phyloP scores from a whole-genome alignment of 2,888 invertebrate genomes.

The Napeogenes sylphis region DNA sequence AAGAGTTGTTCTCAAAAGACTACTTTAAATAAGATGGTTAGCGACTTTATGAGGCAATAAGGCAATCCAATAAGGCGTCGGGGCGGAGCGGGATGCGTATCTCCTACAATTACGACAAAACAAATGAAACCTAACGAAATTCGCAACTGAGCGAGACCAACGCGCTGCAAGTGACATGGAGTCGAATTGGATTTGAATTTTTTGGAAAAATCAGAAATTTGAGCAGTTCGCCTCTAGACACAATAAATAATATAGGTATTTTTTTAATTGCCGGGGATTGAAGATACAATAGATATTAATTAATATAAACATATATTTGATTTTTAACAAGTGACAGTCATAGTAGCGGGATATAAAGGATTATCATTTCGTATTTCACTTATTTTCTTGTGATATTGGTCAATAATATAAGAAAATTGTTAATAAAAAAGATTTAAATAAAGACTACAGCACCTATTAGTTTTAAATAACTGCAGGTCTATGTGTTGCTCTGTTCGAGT shows the following conservation, averaged over 20 bases:
- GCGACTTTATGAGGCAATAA: slow-evolving; percentile 42
- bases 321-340: no score
- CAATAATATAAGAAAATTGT: no score
- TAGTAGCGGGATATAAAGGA: no score
- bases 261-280: no score
- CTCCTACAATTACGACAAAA: slow-evolving; percentile 72
- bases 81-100: slow-evolving; percentile 47
- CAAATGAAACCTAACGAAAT: slow-evolving; percentile 75
- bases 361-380: no score
- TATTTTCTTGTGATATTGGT: no score
- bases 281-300: no score
- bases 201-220: no score
- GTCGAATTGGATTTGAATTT: slow-evolving; percentile 22
- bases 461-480: slow-evolving; percentile 29
- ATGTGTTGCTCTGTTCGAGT: slow-evolving; percentile 39
- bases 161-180: slow-evolving; percentile 38
- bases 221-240: no score
- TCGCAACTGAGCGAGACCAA: slow-evolving; percentile 63
- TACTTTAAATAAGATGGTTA: slow-evolving; percentile 9
- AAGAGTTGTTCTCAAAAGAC: slow-evolving; percentile 6
- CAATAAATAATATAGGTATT: no score
- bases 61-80: slow-evolving; percentile 58
- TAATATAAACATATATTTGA: no score
- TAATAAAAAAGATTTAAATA: no score
- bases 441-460: neutral